These are phyloP conservation scores for Subanguina moxae DNA, from an alignment of 1,140 invertebrate genomes.

Conservation along the genomic window DNA sequence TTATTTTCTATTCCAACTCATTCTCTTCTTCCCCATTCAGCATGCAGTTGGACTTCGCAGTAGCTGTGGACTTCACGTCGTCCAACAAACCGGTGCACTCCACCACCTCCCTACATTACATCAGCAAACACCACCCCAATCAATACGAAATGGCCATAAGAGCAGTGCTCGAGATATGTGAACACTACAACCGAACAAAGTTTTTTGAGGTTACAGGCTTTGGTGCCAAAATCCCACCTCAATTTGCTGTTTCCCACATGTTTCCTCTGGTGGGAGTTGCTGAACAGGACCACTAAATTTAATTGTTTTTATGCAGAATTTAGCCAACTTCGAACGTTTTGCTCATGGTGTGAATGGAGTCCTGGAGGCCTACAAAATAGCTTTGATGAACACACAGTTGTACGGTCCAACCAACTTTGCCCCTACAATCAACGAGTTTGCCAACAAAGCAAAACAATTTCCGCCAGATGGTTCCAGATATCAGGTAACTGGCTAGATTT, in stretches of 20 bases:
- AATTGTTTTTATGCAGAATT: constrained; percentile 13
- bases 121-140: constrained; percentile 62
- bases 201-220: constrained; percentile 53
- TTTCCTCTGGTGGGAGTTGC: constrained; percentile 40
- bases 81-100: constrained; percentile 68
- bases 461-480: constrained; percentile 61
- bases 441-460: constrained; percentile 59
- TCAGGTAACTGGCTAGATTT: constrained; percentile 53
- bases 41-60: constrained; percentile 66
- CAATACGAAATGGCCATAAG: constrained; percentile 64
- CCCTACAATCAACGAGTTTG: constrained; percentile 66
- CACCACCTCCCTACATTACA: constrained; percentile 66
- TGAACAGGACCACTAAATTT: no score
- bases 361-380: constrained; percentile 59
- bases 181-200: constrained; percentile 65
- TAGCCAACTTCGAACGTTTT: constrained; percentile 61
- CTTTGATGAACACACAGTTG: constrained; percentile 64
- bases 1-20: no score
- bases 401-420: constrained; percentile 70
- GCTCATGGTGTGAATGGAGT: constrained; percentile 62
- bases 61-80: constrained; percentile 71
- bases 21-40: constrained; percentile 8
- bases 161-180: constrained; percentile 63
- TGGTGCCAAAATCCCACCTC: constrained; percentile 43
- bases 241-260: constrained; percentile 34